Conservation (phyloP, 2,113 vertebrate species). For the Urocolius indicus region DNA sequence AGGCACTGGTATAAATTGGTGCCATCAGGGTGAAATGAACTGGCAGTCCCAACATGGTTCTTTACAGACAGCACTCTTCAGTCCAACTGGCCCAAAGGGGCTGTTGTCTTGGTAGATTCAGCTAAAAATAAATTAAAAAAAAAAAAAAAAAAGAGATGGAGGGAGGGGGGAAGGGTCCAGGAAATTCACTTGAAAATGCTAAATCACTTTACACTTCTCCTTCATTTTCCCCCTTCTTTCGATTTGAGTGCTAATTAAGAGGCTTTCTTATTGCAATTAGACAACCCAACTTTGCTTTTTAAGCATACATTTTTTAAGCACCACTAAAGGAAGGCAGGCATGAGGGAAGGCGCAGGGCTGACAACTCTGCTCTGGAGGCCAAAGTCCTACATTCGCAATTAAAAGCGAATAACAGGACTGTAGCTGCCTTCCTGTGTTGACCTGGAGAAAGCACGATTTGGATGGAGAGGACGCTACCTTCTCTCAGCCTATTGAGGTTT, state of each 20-base stretch:
- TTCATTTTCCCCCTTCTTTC: background rate
- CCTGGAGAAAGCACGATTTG: background rate
- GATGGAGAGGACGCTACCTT: background rate
- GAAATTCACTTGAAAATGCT: constrained; percentile 4
- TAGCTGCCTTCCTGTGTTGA: background rate
- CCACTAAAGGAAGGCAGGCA: background rate
- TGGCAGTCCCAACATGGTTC: background rate
- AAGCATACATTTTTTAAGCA: constrained; percentile 50
- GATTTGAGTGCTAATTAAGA: constrained; percentile 35
- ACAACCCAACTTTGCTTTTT: constrained; percentile 46
- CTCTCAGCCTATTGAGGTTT: background rate
- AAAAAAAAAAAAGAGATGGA: background rate
- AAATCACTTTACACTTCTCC: background rate
- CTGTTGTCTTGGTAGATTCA: background rate
- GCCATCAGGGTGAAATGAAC: background rate
- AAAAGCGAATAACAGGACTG: background rate
- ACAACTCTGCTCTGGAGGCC: background rate
- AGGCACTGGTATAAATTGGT: constrained; percentile 3
- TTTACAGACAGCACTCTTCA: background rate
- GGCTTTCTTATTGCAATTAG: constrained; percentile 18
- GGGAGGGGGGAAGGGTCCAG: background rate
- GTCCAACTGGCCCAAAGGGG: background rate
- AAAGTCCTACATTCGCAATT: background rate
- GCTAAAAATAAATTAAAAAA: background rate
- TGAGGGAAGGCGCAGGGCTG: background rate